These are phyloP conservation scores for Coenonympha glycerion DNA, from an alignment of 2,888 invertebrate species.

Conservation along the genomic window DNA sequence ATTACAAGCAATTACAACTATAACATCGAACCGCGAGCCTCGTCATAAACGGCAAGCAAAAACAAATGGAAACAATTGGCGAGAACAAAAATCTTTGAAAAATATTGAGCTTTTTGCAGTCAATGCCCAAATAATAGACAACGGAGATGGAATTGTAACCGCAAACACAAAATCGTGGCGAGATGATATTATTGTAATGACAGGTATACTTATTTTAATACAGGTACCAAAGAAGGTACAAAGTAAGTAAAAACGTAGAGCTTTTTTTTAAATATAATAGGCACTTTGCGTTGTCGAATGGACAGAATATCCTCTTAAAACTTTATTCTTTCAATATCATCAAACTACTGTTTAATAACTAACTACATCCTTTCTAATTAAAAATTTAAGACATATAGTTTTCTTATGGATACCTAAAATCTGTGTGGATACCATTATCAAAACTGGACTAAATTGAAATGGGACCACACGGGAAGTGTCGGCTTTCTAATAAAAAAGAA, in stretches of 20 bases:
- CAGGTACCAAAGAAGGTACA: neutral
- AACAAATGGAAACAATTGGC: slow-evolving; percentile 5
- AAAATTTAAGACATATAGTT: too few relatives aligned
- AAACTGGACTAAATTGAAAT: too few relatives aligned
- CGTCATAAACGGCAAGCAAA: neutral
- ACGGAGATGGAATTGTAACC: slow-evolving; percentile 23
- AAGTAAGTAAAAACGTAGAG: neutral
- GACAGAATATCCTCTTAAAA: too few relatives aligned
- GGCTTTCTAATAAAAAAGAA: too few relatives aligned
- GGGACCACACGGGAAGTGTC: too few relatives aligned
- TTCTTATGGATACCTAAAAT: too few relatives aligned
- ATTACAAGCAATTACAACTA: neutral
- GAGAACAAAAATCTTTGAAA: slow-evolving; percentile 13
- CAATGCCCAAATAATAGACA: slow-evolving; percentile 26
- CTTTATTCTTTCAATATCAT: too few relatives aligned
- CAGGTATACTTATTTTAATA: neutral
- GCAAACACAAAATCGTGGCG: slow-evolving; percentile 18
- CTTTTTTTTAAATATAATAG: neutral
- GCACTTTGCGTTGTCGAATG: neutral
- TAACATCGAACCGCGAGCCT: neutral
- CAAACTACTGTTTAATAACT: too few relatives aligned
- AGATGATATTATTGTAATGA: slow-evolving; percentile 15
- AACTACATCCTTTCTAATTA: too few relatives aligned
- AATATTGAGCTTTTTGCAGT: slow-evolving; percentile 16
- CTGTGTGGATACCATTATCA: too few relatives aligned